Evolutionary conservation across 1,140 invertebrate species (phyloP).

Genomic region (Mya arenaria): DNA sequence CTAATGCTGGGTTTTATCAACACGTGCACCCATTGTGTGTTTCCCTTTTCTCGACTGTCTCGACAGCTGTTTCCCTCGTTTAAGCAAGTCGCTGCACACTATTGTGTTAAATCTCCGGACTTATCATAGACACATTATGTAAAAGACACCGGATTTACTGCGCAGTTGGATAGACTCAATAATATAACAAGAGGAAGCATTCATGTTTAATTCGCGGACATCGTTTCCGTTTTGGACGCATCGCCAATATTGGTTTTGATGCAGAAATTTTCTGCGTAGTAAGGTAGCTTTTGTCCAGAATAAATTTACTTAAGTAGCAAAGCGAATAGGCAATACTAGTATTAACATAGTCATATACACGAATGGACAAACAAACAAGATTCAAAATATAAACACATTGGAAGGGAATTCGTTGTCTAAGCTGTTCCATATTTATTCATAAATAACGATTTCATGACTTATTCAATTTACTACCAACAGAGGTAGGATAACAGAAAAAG

Average conservation of each 20-base stretch:
- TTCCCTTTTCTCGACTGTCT: not conserved
- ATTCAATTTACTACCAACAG: conserved; percentile 37
- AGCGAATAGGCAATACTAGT: conserved; percentile 90
- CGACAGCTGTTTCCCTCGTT: not conserved
- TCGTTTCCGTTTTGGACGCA: not conserved
- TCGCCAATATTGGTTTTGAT: conserved; percentile 62
- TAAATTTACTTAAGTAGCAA: conserved; percentile 86
- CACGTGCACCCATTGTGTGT: conserved; percentile 8
- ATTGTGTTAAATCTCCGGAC: conserved; percentile 65
- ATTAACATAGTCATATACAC: conserved; percentile 90
- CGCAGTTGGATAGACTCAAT: conserved; percentile 83
- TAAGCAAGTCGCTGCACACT: conserved; percentile 39
- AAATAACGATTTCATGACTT: not conserved
- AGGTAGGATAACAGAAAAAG: conserved; percentile 12
- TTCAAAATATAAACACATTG: conserved; percentile 33
- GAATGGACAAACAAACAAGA: conserved; percentile 86
- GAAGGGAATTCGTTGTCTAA: not conserved
- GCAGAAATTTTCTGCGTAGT: conserved; percentile 69
- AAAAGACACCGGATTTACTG: conserved; percentile 75
- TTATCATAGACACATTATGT: conserved; percentile 74
- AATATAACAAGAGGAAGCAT: conserved; percentile 81
- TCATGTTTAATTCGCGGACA: conserved; percentile 6
- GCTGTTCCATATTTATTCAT: conserved; percentile 12
- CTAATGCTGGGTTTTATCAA: conserved; percentile 39
- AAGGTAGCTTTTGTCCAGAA: conserved; percentile 61